These are phyloP conservation scores for Apeltes quadracus DNA, from an alignment of 2,113 vertebrate species.

Conservation along the genomic window DNA sequence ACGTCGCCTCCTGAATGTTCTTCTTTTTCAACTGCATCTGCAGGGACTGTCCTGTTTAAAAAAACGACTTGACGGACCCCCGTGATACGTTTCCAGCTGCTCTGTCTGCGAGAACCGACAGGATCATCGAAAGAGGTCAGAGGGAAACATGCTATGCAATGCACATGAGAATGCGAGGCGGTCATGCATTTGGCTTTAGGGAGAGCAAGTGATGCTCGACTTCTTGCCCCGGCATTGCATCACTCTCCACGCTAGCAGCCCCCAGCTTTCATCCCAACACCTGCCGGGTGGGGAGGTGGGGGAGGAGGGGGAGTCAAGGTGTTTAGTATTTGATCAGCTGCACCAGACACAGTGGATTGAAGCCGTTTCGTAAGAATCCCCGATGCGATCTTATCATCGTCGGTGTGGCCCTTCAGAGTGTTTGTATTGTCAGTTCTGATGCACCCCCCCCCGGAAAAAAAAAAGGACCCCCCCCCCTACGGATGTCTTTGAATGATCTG, in stretches of 20 bases:
- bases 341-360: slow-evolving; percentile 27
- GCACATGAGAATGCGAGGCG: slow-evolving; percentile 9
- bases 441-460: not conserved
- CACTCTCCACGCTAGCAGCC: slow-evolving; percentile 20
- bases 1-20: slow-evolving; percentile 11
- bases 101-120: slow-evolving; percentile 12
- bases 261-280: slow-evolving; percentile 32
- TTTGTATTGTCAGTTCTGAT: slow-evolving; percentile 53
- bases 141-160: slow-evolving; percentile 13
- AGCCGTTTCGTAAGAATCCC: slow-evolving; percentile 38
- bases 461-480: slow-evolving; percentile 21
- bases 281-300: slow-evolving; percentile 35
- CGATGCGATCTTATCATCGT: slow-evolving; percentile 51
- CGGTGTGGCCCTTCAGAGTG: slow-evolving; percentile 37
- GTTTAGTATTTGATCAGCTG: slow-evolving; percentile 48
- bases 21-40: slow-evolving; percentile 47
- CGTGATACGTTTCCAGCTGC: slow-evolving; percentile 29
- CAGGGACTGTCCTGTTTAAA: slow-evolving; percentile 36
- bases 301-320: slow-evolving; percentile 10
- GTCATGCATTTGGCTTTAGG: slow-evolving; percentile 32
- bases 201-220: slow-evolving; percentile 29
- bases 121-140: slow-evolving; percentile 41
- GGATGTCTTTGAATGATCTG: slow-evolving; percentile 25
- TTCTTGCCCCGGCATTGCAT: slow-evolving; percentile 55
- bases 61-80: slow-evolving; percentile 34